Evolutionary conservation across 2,888 invertebrate genomes (phyloP).

Genomic region (Pantelozetes paolii): DNA sequence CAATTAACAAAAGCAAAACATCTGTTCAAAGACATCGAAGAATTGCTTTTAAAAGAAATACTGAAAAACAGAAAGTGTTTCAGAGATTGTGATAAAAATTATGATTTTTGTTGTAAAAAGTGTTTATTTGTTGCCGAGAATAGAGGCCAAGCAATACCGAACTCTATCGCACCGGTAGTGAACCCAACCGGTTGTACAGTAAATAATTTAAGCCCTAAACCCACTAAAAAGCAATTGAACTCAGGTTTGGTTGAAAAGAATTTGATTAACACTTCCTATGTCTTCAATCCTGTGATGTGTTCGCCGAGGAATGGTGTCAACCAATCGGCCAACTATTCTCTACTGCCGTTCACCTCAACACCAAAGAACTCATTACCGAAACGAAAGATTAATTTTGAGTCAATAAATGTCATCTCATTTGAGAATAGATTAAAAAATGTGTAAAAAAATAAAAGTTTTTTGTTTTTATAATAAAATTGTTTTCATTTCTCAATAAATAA

Average conservation of each 20-base stretch:
- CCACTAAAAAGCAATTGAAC: too few relatives aligned
- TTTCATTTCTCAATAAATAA: too few relatives aligned
- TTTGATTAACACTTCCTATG: background rate
- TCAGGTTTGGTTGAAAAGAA: too few relatives aligned
- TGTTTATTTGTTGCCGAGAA: background rate
- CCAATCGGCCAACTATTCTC: background rate
- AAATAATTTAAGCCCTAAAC: too few relatives aligned
- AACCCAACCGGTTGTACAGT: background rate
- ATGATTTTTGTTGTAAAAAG: background rate
- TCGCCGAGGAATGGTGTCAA: background rate
- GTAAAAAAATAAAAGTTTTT: background rate
- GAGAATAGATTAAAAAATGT: background rate
- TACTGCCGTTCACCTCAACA: background rate
- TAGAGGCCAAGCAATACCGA: background rate
- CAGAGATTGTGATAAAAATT: background rate
- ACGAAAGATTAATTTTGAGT: background rate
- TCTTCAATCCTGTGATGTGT: background rate
- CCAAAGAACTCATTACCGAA: background rate
- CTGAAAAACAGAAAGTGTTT: background rate
- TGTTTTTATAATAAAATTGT: background rate
- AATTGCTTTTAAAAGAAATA: constrained; percentile 15
- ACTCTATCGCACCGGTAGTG: background rate
- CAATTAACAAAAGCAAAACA: background rate
- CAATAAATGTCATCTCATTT: background rate
- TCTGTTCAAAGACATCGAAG: constrained; percentile 15